Evolutionary conservation across 2,888 invertebrate genomes (phyloP).

Genomic region (Trissonchulus sp.): DNA sequence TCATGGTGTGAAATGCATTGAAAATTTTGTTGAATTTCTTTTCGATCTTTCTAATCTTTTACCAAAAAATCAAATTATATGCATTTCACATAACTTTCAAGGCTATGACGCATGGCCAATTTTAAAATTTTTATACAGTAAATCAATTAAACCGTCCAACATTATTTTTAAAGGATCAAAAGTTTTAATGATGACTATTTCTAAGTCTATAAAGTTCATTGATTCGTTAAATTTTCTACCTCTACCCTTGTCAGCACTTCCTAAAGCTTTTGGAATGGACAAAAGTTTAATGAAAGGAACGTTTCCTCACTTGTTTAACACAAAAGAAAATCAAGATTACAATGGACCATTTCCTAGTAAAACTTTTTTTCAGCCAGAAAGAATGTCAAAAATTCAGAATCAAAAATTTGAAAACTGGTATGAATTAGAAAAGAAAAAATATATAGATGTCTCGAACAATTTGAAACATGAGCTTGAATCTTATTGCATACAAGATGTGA

Average conservation of each 20-base stretch:
- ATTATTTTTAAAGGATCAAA: conserved; percentile 10
- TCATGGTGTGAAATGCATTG: background rate
- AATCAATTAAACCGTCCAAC: background rate
- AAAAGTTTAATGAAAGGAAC: background rate
- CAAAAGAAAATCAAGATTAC: background rate
- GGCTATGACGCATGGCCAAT: conserved; percentile 7
- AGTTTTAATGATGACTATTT: background rate
- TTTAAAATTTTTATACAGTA: conserved; percentile 1
- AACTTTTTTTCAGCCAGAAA: conserved; percentile 9
- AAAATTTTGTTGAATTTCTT: background rate
- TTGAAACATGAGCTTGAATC: background rate
- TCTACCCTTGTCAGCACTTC: background rate
- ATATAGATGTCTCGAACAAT: background rate
- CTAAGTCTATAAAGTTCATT: background rate
- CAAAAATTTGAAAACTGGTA: background rate
- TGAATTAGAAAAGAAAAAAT: too few relatives aligned
- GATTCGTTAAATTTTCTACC: conserved; percentile 12
- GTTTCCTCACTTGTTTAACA: conserved; percentile 16
- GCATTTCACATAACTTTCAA: background rate
- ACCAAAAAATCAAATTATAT: too few relatives aligned
- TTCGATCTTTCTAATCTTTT: too few relatives aligned
- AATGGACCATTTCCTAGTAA: background rate
- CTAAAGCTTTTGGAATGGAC: background rate
- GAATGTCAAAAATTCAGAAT: background rate
- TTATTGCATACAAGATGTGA: conserved; percentile 9